A percentile compares a stretch with the other conserved stretches of the same genome.
Conservation (phyloP, 2,888 invertebrate genomes). For the Cepaea hortensis region DNA sequence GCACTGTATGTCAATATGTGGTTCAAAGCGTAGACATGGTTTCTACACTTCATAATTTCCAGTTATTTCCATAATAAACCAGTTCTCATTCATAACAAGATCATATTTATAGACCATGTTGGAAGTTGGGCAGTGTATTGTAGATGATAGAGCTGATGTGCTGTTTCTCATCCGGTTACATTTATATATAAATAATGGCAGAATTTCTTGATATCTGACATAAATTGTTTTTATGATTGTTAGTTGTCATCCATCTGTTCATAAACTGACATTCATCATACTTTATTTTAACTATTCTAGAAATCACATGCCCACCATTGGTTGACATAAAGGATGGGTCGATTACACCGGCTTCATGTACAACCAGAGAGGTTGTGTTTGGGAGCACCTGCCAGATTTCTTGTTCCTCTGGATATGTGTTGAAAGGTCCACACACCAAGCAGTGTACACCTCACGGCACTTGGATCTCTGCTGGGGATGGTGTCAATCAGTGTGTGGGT, state of each 20-base stretch:
- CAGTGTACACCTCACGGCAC: conserved; percentile 80
- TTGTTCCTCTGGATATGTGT: conserved; percentile 81
- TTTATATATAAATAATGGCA: too few relatives aligned
- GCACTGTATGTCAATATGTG: too few relatives aligned
- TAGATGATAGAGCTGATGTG: too few relatives aligned
- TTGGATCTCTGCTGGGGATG: conserved; percentile 72
- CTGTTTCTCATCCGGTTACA: too few relatives aligned
- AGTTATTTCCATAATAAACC: too few relatives aligned
- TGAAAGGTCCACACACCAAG: conserved; percentile 79
- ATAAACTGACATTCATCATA: neutral
- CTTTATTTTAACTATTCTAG: conserved; percentile 55
- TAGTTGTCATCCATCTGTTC: neutral
- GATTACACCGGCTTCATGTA: conserved; percentile 80
- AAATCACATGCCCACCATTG: conserved; percentile 78
- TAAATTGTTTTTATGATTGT: neutral
- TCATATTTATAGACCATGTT: too few relatives aligned
- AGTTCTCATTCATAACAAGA: too few relatives aligned
- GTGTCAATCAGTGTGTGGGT: conserved; percentile 52
- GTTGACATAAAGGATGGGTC: conserved; percentile 79
- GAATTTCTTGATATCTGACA: too few relatives aligned
- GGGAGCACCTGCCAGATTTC: conserved; percentile 80
- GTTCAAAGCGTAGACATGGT: too few relatives aligned
- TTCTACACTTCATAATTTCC: too few relatives aligned
- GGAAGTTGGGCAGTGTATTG: too few relatives aligned
- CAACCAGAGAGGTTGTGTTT: conserved; percentile 79